Evolutionary conservation across 2,113 vertebrate genomes (phyloP).

Genomic region (Pterocles burchelli): DNA sequence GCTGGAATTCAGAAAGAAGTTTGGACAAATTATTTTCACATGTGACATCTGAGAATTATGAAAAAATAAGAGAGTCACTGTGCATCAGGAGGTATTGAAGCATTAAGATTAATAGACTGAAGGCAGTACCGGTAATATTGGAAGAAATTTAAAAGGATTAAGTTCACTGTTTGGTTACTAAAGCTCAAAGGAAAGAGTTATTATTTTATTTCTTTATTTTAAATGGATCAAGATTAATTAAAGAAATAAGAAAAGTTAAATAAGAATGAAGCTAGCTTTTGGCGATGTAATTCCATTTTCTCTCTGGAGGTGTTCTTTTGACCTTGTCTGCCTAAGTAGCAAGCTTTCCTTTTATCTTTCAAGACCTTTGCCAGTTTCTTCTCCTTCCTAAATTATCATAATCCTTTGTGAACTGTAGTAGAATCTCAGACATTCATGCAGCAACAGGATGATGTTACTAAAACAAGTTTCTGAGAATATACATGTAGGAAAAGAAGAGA

Average conservation of each 20-base stretch:
- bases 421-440: not conserved
- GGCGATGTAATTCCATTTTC: not conserved
- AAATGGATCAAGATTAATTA: not conserved
- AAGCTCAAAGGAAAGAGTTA: not conserved
- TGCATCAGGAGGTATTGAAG: not conserved
- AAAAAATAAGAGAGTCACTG: not conserved
- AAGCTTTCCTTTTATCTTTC: not conserved
- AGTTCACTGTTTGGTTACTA: not conserved
- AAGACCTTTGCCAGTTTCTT: not conserved
- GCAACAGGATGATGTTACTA: not conserved
- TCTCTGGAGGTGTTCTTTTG: not conserved
- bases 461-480: not conserved
- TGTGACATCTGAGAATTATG: not conserved
- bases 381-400: not conserved
- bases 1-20: not conserved
- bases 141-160: not conserved
- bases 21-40: not conserved
- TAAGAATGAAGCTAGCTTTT: not conserved
- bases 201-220: not conserved
- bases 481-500: not conserved
- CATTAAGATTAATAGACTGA: not conserved
- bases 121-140: not conserved
- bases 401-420: not conserved
- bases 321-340: not conserved
- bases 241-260: not conserved